Evolutionary conservation across 1,140 invertebrate species (phyloP).

Genomic region (Zaprionus lachaisei): DNA sequence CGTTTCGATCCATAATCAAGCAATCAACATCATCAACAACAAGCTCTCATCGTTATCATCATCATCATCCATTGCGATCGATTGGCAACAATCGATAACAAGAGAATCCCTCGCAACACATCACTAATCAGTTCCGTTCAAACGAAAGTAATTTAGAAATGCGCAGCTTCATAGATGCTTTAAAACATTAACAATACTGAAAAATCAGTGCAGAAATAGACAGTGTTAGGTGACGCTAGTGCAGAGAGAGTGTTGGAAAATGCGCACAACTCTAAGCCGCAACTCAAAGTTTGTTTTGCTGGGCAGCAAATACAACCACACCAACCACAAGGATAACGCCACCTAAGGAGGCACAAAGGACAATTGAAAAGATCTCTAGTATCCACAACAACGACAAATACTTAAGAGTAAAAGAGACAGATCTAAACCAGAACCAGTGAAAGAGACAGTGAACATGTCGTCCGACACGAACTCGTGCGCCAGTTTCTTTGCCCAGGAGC

Average conservation of each 20-base stretch:
- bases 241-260: constrained; percentile 49
- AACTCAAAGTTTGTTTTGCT: constrained; percentile 61
- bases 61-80: constrained; percentile 32
- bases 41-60: constrained; percentile 15
- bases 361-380: too few relatives aligned
- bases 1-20: constrained; percentile 31
- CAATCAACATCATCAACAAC: not conserved
- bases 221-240: constrained; percentile 10
- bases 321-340: constrained; percentile 70
- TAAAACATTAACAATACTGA: not conserved
- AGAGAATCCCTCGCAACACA: not conserved
- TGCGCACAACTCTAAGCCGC: constrained; percentile 65
- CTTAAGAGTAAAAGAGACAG: not conserved
- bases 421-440: constrained; percentile 23
- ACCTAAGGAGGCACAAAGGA: constrained; percentile 46
- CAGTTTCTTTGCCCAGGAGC: constrained; percentile 78
- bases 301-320: constrained; percentile 63
- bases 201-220: constrained; percentile 3
- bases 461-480: constrained; percentile 74
- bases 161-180: not conserved
- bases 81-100: constrained; percentile 14
- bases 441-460: constrained; percentile 63
- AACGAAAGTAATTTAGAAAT: constrained; percentile 58
- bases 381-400: not conserved
- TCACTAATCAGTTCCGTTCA: constrained; percentile 48